Percentiles rank a stretch among this genome's conserved stretches.
phyloP scores from a whole-genome alignment of 2,888 invertebrate species.

The Allolobophora icterica region DNA sequence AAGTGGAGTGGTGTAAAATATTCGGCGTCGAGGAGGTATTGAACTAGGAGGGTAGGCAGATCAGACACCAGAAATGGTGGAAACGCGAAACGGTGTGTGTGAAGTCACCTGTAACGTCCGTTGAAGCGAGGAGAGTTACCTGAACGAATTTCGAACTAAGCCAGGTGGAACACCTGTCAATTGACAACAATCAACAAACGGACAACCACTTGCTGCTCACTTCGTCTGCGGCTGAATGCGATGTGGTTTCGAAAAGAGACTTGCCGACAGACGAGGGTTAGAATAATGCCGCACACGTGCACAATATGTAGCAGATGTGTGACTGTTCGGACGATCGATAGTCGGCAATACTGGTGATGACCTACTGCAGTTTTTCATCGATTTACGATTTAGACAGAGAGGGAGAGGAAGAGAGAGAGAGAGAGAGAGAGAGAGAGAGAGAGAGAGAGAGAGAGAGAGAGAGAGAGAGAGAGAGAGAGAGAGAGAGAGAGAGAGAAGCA shows the following conservation, averaged over 20 bases:
- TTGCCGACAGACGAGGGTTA: no score
- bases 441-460: no score
- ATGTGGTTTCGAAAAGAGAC: not conserved
- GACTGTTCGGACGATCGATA: not conserved
- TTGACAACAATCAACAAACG: conserved; percentile 2
- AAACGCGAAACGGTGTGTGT: not conserved
- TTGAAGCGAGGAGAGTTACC: not conserved
- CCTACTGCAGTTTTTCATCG: not conserved
- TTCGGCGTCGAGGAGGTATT: no score
- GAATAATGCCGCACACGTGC: no score
- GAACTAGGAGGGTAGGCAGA: not conserved
- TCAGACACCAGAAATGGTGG: not conserved
- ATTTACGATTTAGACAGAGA: not conserved
- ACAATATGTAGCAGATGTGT: not conserved
- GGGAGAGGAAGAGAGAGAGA: no score
- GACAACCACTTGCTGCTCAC: not conserved
- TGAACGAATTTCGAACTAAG: not conserved
- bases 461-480: no score
- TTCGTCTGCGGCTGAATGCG: not conserved
- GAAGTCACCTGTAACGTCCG: not conserved
- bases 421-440: no score
- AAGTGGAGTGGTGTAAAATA: no score
- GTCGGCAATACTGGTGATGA: not conserved
- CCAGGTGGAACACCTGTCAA: not conserved
- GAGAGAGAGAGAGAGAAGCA: no score